Evolutionary conservation across 2,113 vertebrate species (phyloP).

Genomic region (Athene noctua): DNA sequence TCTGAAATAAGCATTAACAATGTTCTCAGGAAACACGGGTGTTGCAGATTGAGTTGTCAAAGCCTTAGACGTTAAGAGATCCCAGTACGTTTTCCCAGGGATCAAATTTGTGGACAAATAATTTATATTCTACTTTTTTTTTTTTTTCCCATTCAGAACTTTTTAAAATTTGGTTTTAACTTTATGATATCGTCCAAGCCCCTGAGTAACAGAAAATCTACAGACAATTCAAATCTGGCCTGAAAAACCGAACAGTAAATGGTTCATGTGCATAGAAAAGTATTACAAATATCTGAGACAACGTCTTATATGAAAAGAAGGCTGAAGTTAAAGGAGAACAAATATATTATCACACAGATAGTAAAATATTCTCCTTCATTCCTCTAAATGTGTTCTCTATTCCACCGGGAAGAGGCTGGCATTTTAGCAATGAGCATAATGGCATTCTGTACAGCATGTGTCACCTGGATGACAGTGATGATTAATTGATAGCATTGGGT

Average conservation of each 20-base stretch:
- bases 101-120: neutral
- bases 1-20: neutral
- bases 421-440: neutral
- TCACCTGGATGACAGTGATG: neutral
- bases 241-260: neutral
- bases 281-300: neutral
- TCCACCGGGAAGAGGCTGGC: neutral
- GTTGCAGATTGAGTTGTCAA: neutral
- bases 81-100: neutral
- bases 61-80: neutral
- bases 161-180: neutral
- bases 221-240: neutral
- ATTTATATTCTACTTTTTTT: neutral
- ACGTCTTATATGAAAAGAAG: neutral
- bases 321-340: neutral
- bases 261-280: neutral
- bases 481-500: neutral
- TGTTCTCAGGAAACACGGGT: fast-evolving
- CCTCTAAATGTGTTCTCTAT: neutral
- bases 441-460: neutral
- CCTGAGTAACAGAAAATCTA: neutral
- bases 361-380: neutral
- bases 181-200: neutral
- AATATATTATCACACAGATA: neutral
- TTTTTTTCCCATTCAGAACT: neutral